Conservation (phyloP, 2,888 invertebrate species). For the Caenorhabditis uteleia region DNA sequence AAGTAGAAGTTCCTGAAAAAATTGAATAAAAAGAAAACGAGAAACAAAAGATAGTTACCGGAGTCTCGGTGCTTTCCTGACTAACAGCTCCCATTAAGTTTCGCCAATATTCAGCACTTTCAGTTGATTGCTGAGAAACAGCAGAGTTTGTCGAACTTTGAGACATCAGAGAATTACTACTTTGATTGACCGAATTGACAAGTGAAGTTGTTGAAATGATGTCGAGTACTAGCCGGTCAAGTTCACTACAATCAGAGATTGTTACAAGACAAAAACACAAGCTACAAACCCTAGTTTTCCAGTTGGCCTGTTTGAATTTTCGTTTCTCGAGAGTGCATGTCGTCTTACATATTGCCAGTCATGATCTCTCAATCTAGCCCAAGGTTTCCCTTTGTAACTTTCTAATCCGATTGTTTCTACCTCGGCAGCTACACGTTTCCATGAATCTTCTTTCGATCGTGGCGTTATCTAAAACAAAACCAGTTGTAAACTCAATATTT, state of each 20-base stretch:
- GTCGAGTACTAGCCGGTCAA: constrained; percentile 35
- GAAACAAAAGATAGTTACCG: constrained; percentile 4
- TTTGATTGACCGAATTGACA: constrained; percentile 27
- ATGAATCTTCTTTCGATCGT: constrained; percentile 43
- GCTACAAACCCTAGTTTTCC: constrained; percentile 34
- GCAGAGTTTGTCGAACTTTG: constrained; percentile 26
- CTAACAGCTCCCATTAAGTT: constrained; percentile 17
- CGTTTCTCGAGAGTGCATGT: constrained; percentile 44
- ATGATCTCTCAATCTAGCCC: constrained; percentile 45
- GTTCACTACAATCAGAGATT: constrained; percentile 15
- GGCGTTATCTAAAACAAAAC: constrained; percentile 29
- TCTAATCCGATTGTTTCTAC: constrained; percentile 30
- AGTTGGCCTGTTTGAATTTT: constrained; percentile 26
- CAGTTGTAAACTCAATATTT: not conserved
- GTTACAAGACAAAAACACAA: not conserved
- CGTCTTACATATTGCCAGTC: constrained; percentile 53
- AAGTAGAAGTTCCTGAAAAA: not conserved
- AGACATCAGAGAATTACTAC: constrained; percentile 11
- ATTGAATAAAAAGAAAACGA: not conserved
- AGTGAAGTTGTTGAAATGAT: constrained; percentile 33
- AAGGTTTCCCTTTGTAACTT: constrained; percentile 40
- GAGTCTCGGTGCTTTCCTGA: constrained; percentile 29
- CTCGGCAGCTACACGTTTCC: constrained; percentile 41
- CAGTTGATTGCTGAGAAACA: constrained; percentile 26
- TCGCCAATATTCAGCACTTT: constrained; percentile 22